Base-by-base conservation (phyloP, 2,113 vertebrate genomes). In the Amphiprion percula region DNA sequence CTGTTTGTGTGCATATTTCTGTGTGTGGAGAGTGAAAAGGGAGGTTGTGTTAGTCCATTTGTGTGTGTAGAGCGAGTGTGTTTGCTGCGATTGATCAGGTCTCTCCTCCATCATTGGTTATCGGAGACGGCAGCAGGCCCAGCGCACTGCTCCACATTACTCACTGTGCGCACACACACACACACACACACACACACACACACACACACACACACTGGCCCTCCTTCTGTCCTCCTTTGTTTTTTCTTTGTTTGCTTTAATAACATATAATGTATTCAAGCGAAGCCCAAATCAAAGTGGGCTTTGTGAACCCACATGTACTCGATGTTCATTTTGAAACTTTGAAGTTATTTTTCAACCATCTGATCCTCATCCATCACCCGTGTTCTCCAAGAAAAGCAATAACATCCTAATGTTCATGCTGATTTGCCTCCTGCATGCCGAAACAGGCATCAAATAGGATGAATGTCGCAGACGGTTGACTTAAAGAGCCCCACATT, bases 41-140 rank as follows among this genome's bases (percentile, higher is more conserved):
- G 30, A 3, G 52, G 7, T 44, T 61, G 11, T 61, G 49, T 64
- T 56, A 61, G 15, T 52, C 10, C 41, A 39, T 26, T 16, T 37
- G 49, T 79, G 69, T 52, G 14, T 37, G 49, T 58, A 47, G 66
- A 50, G 60, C 58, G 68, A 47, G 47, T 55, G 11, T 24, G 50
- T 50, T 56, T 39, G 64, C 37, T 47, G 30, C 4, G 80, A 91
- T 91, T 44, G 89, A 89, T 92, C 82, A 39, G 73, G 70, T 30
- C 68, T 77, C 63, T 78, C 73, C 84, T 84, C 75, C 73, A 87
- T 90, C 85, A 88, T 78, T 87, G 89, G 83, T 84, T 93, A 91
- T 88, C 64, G 37, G 68, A 79, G 75, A 77, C 9, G 19, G 83
- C 83, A 81, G 85, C 67, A 26, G 68, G 63, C 80, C 63, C 52